Conservation (phyloP, 1,140 invertebrate species). For the Hylaeus anthracinus region DNA sequence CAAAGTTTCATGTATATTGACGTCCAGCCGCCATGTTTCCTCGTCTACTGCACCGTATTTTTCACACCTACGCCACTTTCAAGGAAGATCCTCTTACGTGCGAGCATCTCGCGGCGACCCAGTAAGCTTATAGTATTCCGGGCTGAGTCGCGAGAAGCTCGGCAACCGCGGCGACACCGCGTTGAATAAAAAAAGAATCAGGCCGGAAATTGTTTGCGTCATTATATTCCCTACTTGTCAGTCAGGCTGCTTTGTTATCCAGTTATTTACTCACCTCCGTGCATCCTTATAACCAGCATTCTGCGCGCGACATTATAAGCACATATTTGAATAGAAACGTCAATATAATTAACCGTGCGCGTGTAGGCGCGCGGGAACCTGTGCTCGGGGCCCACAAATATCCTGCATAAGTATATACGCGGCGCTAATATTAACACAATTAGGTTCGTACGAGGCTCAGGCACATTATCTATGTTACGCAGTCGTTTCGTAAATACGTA, state of each 20-base stretch:
- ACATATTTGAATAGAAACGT: conserved; percentile 9
- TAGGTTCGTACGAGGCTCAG: neutral
- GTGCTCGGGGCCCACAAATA: neutral
- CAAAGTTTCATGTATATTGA: no score
- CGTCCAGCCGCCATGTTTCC: no score
- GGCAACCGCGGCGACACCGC: no score
- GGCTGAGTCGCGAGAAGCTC: no score
- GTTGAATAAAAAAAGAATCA: neutral
- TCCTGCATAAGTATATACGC: neutral
- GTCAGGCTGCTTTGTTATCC: no score
- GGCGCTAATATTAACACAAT: conserved; percentile 7
- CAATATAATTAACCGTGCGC: neutral
- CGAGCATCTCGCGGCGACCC: neutral
- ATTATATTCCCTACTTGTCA: neutral
- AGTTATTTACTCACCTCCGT: conserved; percentile 8
- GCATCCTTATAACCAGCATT: neutral
- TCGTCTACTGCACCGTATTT: no score
- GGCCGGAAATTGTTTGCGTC: neutral
- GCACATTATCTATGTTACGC: neutral
- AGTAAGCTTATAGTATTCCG: no score
- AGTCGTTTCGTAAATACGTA: neutral
- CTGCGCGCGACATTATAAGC: neutral
- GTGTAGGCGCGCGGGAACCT: neutral
- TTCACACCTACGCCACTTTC: no score
- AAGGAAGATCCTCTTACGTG: neutral